Conservation (phyloP, 1,140 invertebrate species). For the Charaxes varanes region DNA sequence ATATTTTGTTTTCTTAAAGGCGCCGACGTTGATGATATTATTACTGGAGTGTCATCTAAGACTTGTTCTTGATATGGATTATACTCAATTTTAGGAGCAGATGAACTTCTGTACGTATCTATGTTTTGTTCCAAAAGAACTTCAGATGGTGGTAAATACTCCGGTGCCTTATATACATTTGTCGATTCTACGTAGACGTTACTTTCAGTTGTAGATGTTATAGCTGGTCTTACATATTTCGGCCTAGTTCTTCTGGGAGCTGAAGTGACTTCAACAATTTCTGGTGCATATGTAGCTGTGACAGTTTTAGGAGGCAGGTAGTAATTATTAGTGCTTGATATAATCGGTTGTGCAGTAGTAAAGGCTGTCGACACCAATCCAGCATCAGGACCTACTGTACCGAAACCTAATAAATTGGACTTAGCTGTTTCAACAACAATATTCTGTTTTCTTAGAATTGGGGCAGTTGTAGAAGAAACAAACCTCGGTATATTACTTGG, state of each 20-base stretch:
- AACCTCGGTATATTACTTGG: slow-evolving; percentile 15
- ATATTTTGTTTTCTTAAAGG: slow-evolving; percentile 55
- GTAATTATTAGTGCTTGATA: slow-evolving; percentile 31
- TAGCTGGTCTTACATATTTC: slow-evolving; percentile 30
- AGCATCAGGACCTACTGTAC: slow-evolving; percentile 65
- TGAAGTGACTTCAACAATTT: slow-evolving; percentile 19
- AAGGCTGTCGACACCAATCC: slow-evolving; percentile 54
- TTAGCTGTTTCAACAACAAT: slow-evolving; percentile 59
- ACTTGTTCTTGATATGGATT: slow-evolving; percentile 38
- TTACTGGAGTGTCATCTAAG: slow-evolving; percentile 8
- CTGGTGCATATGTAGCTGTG: slow-evolving; percentile 26
- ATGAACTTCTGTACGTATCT: slow-evolving; percentile 23
- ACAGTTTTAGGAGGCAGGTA: slow-evolving; percentile 23
- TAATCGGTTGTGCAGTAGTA: slow-evolving; percentile 34
- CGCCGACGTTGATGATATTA: slow-evolving; percentile 31
- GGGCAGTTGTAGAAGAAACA: slow-evolving; percentile 28
- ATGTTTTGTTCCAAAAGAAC: slow-evolving; percentile 28
- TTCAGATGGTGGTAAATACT: slow-evolving; percentile 53
- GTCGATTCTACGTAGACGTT: slow-evolving; percentile 35
- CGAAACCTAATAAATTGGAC: slow-evolving; percentile 63
- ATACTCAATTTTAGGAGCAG: slow-evolving; percentile 26
- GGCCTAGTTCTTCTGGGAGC: slow-evolving; percentile 23
- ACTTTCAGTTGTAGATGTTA: slow-evolving; percentile 40
- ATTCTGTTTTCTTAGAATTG: slow-evolving; percentile 48
- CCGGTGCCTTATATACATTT: slow-evolving; percentile 45